Conservation (phyloP, 1,140 invertebrate species). For the Achatina immaculata region DNA sequence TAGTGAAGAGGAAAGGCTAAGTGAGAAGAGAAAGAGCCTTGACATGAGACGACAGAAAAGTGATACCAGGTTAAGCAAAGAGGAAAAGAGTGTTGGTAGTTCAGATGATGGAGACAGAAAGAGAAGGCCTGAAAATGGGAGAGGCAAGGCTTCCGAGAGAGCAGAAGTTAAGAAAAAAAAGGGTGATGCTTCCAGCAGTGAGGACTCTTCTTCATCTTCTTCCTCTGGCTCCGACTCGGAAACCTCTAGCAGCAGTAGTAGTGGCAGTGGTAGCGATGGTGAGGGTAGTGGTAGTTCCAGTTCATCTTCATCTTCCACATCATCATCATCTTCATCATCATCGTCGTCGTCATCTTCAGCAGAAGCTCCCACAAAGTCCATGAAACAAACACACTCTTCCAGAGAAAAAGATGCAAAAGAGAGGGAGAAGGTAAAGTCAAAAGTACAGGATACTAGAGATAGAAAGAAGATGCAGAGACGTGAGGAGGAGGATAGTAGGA, state of each 20-base stretch:
- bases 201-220: conserved; percentile 15
- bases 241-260: conserved; percentile 3
- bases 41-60: conserved; percentile 14
- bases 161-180: neutral
- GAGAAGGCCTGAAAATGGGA: conserved; percentile 21
- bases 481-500: neutral
- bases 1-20: neutral
- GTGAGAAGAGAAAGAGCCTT: conserved; percentile 14
- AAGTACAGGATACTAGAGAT: neutral
- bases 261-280: conserved; percentile 14
- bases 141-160: neutral
- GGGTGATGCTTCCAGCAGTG: conserved; percentile 3
- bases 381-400: neutral
- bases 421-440: neutral
- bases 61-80: conserved; percentile 7
- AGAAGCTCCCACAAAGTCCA: neutral
- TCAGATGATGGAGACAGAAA: conserved; percentile 6
- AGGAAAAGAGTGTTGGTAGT: conserved; percentile 6
- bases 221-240: conserved; percentile 20
- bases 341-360: neutral
- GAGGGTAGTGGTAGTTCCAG: neutral
- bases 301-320: conserved; percentile 21
- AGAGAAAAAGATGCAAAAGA: conserved; percentile 3
- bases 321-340: conserved; percentile 23
- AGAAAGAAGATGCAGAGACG: neutral